These are phyloP conservation scores for Lepus americanus DNA, from an alignment of 2,113 vertebrate genomes.

Conservation along the genomic window DNA sequence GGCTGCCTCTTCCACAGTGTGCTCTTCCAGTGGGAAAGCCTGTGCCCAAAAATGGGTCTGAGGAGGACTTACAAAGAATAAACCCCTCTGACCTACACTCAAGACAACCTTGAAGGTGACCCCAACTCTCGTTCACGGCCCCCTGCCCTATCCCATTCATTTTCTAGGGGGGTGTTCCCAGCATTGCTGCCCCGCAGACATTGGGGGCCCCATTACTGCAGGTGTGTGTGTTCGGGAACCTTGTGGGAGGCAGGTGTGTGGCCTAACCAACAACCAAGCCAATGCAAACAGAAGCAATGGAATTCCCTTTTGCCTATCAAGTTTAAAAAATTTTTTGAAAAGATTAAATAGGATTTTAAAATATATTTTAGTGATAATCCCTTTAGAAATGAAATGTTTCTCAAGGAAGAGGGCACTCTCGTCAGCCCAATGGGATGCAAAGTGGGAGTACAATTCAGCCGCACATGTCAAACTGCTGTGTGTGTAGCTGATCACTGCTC, in stretches of 20 bases:
- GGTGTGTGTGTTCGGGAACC: background rate
- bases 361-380: too few species aligned
- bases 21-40: background rate
- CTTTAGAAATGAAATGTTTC: background rate
- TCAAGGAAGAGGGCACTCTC: background rate
- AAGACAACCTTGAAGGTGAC: background rate
- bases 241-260: background rate
- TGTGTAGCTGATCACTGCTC: background rate
- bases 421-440: background rate
- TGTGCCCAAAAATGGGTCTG: background rate
- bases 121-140: background rate
- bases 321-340: constrained; percentile 22
- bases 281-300: background rate
- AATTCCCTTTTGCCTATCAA: background rate
- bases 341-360: background rate
- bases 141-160: background rate
- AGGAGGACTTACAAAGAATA: background rate
- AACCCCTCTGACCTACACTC: background rate
- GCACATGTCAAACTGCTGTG: background rate
- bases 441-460: background rate
- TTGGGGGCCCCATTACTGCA: background rate
- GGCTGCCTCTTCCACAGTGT: background rate
- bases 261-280: background rate
- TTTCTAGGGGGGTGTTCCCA: background rate
- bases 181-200: background rate